phyloP scores from a whole-genome alignment of 1,140 invertebrate genomes.

The Sycophila sp. region DNA sequence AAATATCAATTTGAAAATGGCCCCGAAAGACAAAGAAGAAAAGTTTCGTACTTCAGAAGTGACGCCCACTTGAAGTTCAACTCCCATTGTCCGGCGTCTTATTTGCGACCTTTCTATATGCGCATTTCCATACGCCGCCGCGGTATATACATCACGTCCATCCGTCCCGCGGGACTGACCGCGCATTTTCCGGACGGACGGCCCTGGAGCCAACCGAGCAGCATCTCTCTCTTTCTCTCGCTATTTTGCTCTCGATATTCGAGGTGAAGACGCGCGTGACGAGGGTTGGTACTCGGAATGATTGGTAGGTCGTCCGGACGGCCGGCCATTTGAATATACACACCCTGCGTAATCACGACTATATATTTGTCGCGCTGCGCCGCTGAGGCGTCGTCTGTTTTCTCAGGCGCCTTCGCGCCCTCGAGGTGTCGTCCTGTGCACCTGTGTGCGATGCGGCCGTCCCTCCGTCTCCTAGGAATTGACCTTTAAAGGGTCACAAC shows the following conservation, averaged over 20 bases:
- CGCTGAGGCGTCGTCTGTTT: conserved; percentile 44
- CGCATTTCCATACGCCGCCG: conserved; percentile 21
- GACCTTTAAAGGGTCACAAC: neutral
- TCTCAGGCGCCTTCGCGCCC: conserved; percentile 55
- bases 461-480: conserved; percentile 25
- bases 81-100: conserved; percentile 21
- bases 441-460: neutral
- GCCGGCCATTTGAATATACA: conserved; percentile 67
- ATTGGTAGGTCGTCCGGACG: conserved; percentile 62
- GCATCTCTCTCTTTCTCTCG: too few species aligned
- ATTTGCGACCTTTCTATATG: conserved; percentile 28
- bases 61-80: neutral
- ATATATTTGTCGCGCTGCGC: conserved; percentile 44
- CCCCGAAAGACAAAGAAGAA: neutral
- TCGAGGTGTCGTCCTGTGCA: conserved; percentile 25
- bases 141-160: neutral
- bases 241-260: conserved; percentile 53
- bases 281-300: conserved; percentile 63
- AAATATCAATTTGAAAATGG: too few species aligned
- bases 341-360: conserved; percentile 64
- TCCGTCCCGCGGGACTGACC: conserved; percentile 28
- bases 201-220: conserved; percentile 12
- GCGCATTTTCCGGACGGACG: conserved; percentile 56
- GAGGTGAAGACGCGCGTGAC: conserved; percentile 43
- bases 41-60: conserved; percentile 12